Evolutionary conservation across 2,113 vertebrate genomes (phyloP).

Genomic region (Barbus barbus): DNA sequence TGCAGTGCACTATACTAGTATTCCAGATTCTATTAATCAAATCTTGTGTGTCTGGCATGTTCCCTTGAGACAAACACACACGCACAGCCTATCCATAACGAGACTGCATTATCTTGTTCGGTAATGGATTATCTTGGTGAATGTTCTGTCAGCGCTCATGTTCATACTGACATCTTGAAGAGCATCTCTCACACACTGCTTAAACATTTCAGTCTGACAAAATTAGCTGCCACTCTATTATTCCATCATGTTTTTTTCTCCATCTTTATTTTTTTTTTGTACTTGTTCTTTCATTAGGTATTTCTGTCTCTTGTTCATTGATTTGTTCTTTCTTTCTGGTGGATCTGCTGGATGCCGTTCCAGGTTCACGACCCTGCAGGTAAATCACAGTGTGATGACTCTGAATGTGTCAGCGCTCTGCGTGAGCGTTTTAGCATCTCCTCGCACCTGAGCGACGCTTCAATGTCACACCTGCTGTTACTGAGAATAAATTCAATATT

Average conservation of each 20-base stretch:
- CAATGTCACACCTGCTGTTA: slow-evolving; percentile 22
- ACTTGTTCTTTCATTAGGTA: background rate
- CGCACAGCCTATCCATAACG: background rate
- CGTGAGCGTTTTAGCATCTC: background rate
- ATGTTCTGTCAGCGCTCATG: slow-evolving; percentile 25
- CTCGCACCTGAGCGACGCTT: background rate
- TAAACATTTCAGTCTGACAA: background rate
- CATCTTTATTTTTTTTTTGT: background rate
- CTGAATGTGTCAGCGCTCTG: background rate
- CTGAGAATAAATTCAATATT: background rate
- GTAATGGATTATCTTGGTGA: slow-evolving; percentile 38
- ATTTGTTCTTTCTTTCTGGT: background rate
- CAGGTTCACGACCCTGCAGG: slow-evolving; percentile 9
- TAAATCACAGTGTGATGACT: slow-evolving; percentile 5
- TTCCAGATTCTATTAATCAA: slow-evolving; percentile 22
- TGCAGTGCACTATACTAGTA: background rate
- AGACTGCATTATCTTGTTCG: slow-evolving; percentile 32
- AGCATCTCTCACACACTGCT: background rate
- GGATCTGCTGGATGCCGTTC: background rate
- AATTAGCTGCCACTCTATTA: background rate
- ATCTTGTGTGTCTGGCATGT: slow-evolving; percentile 27
- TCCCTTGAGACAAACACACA: background rate
- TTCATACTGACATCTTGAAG: slow-evolving; percentile 16
- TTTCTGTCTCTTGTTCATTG: background rate
- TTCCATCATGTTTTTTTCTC: background rate